Percentiles rank a stretch among this genome's conserved stretches.
Conservation (phyloP, 2,113 vertebrate genomes). For the Arvicanthis niloticus region DNA sequence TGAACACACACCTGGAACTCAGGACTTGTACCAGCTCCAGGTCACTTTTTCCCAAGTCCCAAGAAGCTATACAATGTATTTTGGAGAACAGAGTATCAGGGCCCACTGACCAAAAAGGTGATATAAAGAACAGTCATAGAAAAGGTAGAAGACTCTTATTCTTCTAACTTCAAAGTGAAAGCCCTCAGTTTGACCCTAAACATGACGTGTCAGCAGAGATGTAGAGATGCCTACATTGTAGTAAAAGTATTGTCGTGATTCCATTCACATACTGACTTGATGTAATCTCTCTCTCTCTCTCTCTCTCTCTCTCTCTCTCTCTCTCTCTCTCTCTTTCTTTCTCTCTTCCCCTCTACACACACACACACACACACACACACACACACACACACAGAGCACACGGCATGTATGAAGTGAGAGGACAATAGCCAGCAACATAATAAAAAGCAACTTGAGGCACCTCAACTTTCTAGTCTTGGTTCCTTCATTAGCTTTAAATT, state of each 20-base stretch:
- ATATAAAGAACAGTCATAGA: neutral
- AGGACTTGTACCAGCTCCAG: neutral
- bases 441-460: neutral
- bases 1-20: neutral
- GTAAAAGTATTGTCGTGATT: neutral
- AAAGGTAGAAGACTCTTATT: neutral
- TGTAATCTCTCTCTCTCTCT: neutral
- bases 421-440: neutral
- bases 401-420: neutral
- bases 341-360: too few relatives aligned
- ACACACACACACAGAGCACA: neutral
- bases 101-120: neutral
- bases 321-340: too few relatives aligned
- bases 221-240: neutral
- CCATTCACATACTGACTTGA: neutral
- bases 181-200: neutral
- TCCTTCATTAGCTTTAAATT: slow-evolving; percentile 55
- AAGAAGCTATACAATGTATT: neutral
- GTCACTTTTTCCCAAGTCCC: neutral
- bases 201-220: neutral
- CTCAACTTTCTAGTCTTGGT: slow-evolving; percentile 39
- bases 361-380: neutral
- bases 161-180: neutral
- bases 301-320: too few relatives aligned
- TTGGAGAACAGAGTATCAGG: neutral